These are phyloP conservation scores for Brachionus sp. DNA, from an alignment of 1,140 invertebrate genomes.

Conservation along the genomic window DNA sequence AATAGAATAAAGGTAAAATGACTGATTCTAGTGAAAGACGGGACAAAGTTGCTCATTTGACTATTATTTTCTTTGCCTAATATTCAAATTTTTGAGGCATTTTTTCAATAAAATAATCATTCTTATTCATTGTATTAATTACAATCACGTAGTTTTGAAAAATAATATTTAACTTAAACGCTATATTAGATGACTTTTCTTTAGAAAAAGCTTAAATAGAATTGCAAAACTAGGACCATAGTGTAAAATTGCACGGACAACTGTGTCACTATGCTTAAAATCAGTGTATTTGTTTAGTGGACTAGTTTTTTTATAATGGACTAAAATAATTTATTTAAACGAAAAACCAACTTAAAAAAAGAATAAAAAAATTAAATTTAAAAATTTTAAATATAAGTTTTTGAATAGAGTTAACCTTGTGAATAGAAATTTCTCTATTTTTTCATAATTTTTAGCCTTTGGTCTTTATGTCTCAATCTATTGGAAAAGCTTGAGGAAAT, in stretches of 20 bases:
- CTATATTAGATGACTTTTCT: conserved; percentile 23
- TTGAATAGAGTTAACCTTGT: background rate
- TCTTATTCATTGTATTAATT: conserved; percentile 6
- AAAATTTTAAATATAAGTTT: background rate
- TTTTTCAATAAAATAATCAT: background rate
- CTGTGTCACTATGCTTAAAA: conserved; percentile 8
- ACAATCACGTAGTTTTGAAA: conserved; percentile 33
- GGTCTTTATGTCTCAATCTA: background rate
- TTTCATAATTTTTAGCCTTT: background rate
- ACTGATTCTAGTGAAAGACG: background rate
- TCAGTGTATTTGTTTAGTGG: background rate
- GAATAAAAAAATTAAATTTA: background rate
- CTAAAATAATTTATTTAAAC: background rate
- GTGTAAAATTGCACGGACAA: conserved; percentile 2
- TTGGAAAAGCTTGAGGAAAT: background rate
- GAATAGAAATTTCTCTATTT: background rate
- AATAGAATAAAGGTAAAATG: background rate
- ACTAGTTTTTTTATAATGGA: background rate
- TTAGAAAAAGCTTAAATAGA: background rate
- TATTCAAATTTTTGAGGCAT: background rate
- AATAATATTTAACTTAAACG: conserved; percentile 17
- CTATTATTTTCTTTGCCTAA: background rate
- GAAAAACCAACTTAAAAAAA: background rate
- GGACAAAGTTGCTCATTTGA: background rate
- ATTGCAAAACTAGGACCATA: background rate